Conservation (phyloP, 2,113 vertebrate species). For the Equus quagga region DNA sequence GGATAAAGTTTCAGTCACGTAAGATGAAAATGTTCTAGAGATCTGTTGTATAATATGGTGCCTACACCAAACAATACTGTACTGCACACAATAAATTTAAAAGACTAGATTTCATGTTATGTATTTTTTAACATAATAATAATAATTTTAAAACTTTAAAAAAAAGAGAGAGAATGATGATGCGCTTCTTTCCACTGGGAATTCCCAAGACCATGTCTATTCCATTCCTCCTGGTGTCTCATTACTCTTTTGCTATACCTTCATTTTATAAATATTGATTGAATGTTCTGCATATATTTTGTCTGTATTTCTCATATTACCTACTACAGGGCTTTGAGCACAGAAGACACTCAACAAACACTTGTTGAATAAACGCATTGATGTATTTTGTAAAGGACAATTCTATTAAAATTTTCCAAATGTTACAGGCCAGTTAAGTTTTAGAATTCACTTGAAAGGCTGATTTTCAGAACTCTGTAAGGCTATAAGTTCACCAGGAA, state of each 20-base stretch:
- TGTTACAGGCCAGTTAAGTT: background rate
- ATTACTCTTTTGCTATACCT: background rate
- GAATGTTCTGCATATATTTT: background rate
- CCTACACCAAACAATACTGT: background rate
- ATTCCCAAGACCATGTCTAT: background rate
- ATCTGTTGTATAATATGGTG: background rate
- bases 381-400: constrained; percentile 1
- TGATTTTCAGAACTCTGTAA: background rate
- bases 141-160: background rate
- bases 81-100: background rate
- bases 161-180: background rate
- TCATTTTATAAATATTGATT: background rate
- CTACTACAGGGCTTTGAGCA: background rate
- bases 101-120: background rate
- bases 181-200: background rate
- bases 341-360: background rate
- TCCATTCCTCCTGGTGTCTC: background rate
- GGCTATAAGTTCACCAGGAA: background rate
- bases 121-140: background rate
- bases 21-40: background rate
- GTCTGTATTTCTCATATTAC: background rate
- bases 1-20: background rate
- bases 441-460: background rate
- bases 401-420: background rate
- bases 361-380: background rate